Conservation (phyloP, 2,797 vertebrate genomes). For the Phataginus tetradactyla region DNA sequence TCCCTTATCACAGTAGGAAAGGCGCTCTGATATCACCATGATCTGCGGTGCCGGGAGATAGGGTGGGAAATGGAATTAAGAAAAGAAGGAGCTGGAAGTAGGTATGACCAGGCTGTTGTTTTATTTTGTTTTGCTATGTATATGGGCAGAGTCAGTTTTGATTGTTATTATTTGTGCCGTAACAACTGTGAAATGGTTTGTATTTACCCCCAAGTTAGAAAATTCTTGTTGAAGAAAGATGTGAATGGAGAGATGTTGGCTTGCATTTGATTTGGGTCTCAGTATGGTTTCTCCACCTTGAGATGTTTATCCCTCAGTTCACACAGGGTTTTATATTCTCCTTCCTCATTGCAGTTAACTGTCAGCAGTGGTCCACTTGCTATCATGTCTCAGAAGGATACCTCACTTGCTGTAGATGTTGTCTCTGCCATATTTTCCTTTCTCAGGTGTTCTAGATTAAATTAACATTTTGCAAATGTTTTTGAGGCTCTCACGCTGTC, state of each 20-base stretch:
- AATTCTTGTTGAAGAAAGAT: conserved; percentile 26
- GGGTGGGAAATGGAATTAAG: not conserved
- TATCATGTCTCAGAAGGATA: conserved; percentile 20
- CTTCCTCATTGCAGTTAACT: not conserved
- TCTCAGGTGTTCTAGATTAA: conserved; percentile 53
- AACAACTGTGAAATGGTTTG: not conserved
- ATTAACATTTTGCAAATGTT: conserved; percentile 58
- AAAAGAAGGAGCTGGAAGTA: not conserved
- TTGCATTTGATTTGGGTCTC: conserved; percentile 21
- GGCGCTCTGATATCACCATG: not conserved
- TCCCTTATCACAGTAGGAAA: not conserved
- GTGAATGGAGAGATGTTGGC: not conserved
- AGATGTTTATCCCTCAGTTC: not conserved
- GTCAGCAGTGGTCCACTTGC: not conserved
- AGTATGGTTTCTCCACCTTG: not conserved
- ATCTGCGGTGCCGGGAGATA: not conserved
- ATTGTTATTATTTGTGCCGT: not conserved
- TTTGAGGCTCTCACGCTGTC: conserved; percentile 38
- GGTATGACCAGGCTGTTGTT: not conserved
- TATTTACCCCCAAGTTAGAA: not conserved
- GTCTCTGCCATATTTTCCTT: conserved; percentile 17
- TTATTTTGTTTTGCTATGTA: not conserved
- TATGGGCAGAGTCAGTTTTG: not conserved
- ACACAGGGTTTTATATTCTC: conserved; percentile 41
- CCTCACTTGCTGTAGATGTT: conserved; percentile 19